Percentiles rank a stretch among this genome's conserved stretches.
Conservation (phyloP, 2,888 invertebrate genomes). For the Caenorhabditis sp. region DNA sequence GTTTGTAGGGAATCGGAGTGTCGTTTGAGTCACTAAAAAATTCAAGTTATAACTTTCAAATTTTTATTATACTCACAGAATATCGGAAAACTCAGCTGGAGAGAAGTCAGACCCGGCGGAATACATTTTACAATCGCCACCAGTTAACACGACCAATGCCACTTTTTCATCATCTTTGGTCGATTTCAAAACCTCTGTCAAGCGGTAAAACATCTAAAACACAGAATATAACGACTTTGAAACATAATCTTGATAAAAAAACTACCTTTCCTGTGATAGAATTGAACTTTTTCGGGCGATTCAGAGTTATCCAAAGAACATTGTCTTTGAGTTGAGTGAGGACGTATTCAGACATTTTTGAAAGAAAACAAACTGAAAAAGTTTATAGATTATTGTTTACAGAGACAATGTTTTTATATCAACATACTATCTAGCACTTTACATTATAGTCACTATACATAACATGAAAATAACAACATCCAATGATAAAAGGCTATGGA, state of each 20-base stretch:
- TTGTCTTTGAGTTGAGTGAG: constrained; percentile 3
- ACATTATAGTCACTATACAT: no score
- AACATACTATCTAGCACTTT: no score
- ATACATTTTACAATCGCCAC: constrained; percentile 79
- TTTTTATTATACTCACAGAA: constrained; percentile 10
- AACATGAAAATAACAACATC: no score
- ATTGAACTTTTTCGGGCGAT: constrained; percentile 65
- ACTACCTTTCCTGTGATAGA: constrained; percentile 54
- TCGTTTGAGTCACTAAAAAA: constrained; percentile 21
- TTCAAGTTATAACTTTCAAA: background rate
- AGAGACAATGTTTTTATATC: no score
- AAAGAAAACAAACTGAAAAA: no score
- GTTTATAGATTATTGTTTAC: no score
- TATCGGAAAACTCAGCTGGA: constrained; percentile 35
- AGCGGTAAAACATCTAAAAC: constrained; percentile 78
- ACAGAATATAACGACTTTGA: background rate
- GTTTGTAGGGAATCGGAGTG: constrained; percentile 72
- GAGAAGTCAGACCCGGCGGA: constrained; percentile 84
- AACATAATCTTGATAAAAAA: no score
- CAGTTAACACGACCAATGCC: constrained; percentile 80
- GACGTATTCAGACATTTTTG: no score
- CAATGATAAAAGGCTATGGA: no score
- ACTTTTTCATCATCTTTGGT: constrained; percentile 80
- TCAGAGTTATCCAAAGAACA: constrained; percentile 55
- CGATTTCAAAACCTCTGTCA: constrained; percentile 78